Evolutionary conservation across 2,888 invertebrate species (phyloP), one percentile per base, ranked within the genome.

Genomic region (Tuberolachnus salignus): DNA sequence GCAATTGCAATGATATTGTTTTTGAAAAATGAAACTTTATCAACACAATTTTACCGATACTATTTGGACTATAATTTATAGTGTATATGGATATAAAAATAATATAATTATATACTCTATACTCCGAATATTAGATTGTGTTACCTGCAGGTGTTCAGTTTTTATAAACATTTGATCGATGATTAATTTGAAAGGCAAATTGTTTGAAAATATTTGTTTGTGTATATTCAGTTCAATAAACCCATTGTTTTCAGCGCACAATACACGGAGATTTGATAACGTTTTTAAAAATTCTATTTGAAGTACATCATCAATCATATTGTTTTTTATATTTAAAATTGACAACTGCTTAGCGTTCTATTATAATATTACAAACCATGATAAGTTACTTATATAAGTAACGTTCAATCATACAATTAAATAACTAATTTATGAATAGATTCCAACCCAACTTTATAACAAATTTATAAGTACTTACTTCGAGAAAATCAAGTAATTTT

Each of bases 271-370:
- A 59, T 57, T 69, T 42, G 16, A 16, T 42, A 78, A 11, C 1
- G 49, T 16, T 14, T 51, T 78, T 34, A 78, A 51, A 6, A 69
- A 23, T 51, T 69, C 51, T 34, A 69, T 11, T 59, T 78, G 67
- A 1, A 49, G 21, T 42, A 69, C n/a, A 59, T 78, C 78, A 34
- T 67, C n/a, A 21, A 78, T 78, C 67, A 59, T 59, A 57, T 78
- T 78, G 9, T 42, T 42, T 42, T 69, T 21, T n/a, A 78, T 42
- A 21, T 59, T 59, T n/a, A 78, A 59, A 9, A 51, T 42, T 11
- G 78, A 67, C 42, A 78, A 51, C 3, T 69, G 8, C 42, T 78
- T 69, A 13, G 67, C 57, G 9, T 78, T 49, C 78, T 78, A 69
- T 1, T 61, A 73, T 59, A 46, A 26, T 23, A 66, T 34, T 34